Conservation (phyloP, 2,113 vertebrate genomes). For the Phainopepla nitens region DNA sequence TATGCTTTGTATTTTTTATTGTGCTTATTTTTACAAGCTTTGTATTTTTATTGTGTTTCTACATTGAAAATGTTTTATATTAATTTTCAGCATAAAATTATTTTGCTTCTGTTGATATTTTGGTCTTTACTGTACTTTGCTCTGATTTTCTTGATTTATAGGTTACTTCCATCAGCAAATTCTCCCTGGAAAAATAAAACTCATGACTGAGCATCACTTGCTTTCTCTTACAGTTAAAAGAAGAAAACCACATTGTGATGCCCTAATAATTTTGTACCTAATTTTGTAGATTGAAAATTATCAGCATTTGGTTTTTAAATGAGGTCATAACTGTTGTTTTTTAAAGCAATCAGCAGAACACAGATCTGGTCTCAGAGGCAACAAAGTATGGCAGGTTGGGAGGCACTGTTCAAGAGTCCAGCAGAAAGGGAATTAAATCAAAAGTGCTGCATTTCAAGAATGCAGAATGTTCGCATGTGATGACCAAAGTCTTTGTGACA, state of each 20-base stretch:
- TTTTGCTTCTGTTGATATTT: neutral
- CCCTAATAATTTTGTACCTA: neutral
- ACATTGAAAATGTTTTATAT: neutral
- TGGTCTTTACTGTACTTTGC: neutral
- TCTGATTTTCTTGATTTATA: neutral
- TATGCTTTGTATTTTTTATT: neutral
- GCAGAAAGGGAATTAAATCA: neutral
- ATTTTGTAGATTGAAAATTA: neutral
- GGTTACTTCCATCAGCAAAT: conserved; percentile 17
- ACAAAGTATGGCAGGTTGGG: neutral
- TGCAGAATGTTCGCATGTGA: rapidly evolving
- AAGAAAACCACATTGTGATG: neutral
- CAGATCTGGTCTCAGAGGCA: neutral
- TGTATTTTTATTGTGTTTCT: neutral
- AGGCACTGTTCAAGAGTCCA: neutral
- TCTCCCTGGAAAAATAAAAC: conserved; percentile 23
- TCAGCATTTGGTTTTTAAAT: neutral
- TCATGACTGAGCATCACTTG: neutral
- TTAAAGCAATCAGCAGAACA: neutral
- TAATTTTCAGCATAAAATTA: neutral
- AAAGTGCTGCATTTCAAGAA: neutral
- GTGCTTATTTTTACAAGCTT: neutral
- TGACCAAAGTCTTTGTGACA: neutral
- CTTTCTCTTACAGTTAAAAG: neutral
- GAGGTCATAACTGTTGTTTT: neutral